phyloP scores from a whole-genome alignment of 2,113 vertebrate genomes.

The Myiozetetes cayanensis region DNA sequence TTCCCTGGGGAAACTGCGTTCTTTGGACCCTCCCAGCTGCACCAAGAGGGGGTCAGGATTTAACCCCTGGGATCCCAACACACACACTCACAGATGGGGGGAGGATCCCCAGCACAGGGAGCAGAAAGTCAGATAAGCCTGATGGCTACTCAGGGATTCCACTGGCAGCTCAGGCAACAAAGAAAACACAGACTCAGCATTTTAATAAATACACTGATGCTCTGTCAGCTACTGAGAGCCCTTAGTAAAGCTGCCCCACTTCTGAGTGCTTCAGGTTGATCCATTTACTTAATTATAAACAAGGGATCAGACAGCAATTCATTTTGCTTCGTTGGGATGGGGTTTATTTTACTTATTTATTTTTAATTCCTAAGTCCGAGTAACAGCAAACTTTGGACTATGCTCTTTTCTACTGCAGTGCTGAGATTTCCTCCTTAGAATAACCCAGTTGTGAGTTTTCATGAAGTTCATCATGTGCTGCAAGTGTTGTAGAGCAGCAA shows the following conservation, averaged over 20 bases:
- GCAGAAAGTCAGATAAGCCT: not conserved
- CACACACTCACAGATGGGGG: not conserved
- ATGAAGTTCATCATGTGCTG: not conserved
- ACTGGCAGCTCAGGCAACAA: not conserved
- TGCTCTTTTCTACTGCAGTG: not conserved
- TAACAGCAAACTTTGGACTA: not conserved
- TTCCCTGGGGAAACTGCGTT: not conserved
- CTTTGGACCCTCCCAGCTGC: not conserved
- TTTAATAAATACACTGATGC: not conserved
- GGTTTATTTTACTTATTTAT: not conserved
- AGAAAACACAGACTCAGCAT: not conserved
- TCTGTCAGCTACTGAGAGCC: not conserved
- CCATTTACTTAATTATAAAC: not conserved
- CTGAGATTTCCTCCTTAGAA: not conserved
- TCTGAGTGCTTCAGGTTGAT: not conserved
- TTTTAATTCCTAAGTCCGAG: not conserved
- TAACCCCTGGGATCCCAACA: not conserved
- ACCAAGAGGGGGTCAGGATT: accelerated
- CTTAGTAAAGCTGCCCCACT: not conserved
- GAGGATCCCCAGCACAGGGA: not conserved
- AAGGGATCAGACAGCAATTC: not conserved
- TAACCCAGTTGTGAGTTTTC: not conserved
- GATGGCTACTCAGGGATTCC: not conserved
- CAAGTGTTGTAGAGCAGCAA: accelerated
- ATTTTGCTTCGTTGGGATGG: not conserved